phyloP scores from a whole-genome alignment of 2,113 vertebrate species.

The Poeciliopsis prolifica region DNA sequence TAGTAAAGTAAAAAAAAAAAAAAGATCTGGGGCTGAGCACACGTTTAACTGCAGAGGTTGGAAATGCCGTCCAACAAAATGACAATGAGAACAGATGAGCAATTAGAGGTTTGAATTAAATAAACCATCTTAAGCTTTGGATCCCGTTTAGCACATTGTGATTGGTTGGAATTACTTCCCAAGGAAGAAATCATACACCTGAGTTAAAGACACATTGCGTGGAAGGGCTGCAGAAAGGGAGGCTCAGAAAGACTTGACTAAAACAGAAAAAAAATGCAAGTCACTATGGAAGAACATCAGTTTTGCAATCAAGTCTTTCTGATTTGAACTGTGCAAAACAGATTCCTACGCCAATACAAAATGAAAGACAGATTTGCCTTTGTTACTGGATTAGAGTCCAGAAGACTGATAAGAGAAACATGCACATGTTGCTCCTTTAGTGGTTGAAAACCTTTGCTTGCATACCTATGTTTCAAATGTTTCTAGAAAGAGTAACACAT shows the following conservation, averaged over 20 bases:
- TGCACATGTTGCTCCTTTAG: background rate
- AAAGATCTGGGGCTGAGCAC: conserved; percentile 22
- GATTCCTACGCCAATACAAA: background rate
- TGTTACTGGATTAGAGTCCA: background rate
- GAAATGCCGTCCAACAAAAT: conserved; percentile 68
- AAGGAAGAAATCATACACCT: conserved; percentile 19
- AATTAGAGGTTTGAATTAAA: background rate
- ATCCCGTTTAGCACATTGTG: background rate
- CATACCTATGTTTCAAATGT: conserved; percentile 1
- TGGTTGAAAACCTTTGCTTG: background rate
- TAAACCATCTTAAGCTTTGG: background rate
- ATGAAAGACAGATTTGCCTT: background rate
- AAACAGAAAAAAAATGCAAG: background rate
- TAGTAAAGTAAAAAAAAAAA: background rate
- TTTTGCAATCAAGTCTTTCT: background rate
- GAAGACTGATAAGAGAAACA: background rate
- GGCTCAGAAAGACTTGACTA: conserved; percentile 9
- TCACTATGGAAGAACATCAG: background rate
- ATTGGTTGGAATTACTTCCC: background rate
- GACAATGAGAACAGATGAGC: conserved; percentile 69
- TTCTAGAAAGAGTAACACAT: conserved; percentile 10
- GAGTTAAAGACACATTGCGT: conserved; percentile 23
- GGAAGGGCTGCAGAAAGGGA: background rate
- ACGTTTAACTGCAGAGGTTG: conserved; percentile 46
- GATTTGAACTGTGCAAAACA: background rate